Conservation (phyloP, 2,797 vertebrate species). For the Leuciscus waleckii region DNA sequence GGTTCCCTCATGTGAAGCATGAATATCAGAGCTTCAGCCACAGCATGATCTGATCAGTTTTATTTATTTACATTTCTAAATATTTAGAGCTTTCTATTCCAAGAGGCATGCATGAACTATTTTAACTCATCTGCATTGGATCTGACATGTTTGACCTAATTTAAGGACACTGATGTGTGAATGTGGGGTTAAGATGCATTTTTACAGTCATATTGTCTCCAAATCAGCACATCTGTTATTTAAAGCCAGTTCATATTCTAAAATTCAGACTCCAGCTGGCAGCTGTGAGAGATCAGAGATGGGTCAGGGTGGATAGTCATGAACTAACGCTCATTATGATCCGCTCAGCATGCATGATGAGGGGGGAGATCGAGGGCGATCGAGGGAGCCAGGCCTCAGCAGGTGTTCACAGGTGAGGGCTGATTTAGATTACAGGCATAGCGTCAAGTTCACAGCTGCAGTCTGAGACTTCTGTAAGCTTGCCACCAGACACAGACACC, state of each 20-base stretch:
- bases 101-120: constrained; percentile 28
- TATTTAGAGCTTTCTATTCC: constrained; percentile 24
- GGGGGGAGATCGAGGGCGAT: background rate
- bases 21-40: constrained; percentile 5
- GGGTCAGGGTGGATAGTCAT: constrained; percentile 39
- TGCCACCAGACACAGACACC: constrained; percentile 24
- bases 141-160: constrained; percentile 23
- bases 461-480: constrained; percentile 21
- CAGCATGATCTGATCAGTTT: background rate
- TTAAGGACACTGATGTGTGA: constrained; percentile 14
- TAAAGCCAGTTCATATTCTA: constrained; percentile 51
- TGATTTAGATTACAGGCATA: constrained; percentile 38
- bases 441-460: constrained; percentile 35
- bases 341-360: constrained; percentile 13
- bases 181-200: constrained; percentile 17
- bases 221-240: constrained; percentile 52
- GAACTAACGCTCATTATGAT: constrained; percentile 52
- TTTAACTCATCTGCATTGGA: constrained; percentile 6
- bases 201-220: constrained; percentile 11
- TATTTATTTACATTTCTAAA: constrained; percentile 36
- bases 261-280: constrained; percentile 49
- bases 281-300: constrained; percentile 52
- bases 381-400: constrained; percentile 28
- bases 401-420: constrained; percentile 50
- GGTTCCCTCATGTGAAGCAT: constrained; percentile 26